Evolutionary conservation across 1,140 invertebrate species (phyloP), one percentile per base, ranked within the genome.

Genomic region (Drosophila truncata): DNA sequence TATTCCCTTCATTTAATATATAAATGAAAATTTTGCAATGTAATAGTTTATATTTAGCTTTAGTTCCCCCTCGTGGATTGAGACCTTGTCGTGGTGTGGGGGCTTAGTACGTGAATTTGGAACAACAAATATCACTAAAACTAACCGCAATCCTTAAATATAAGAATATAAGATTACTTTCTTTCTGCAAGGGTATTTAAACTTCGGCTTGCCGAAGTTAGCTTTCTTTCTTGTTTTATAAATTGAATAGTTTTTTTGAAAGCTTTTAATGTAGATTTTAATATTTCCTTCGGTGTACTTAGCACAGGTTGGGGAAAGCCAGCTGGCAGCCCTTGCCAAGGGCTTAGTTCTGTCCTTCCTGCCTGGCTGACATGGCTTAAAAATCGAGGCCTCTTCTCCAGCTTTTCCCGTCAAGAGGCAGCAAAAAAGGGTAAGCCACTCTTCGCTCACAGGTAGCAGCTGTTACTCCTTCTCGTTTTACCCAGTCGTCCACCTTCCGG

Each of bases 301-400:
- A 18, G 39, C 10, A 18, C 6, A 14, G n/a, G 50, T 39, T 23
- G 49, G 42, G 39, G 9, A 42, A 66, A 46, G 49, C 18, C 63
- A 67, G 41, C 14, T 67, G 66, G 47, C 29, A 47, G 33, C 31
- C 16, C 37, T 14, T 41, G 31, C 55, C 39, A 35, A 69, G 72
- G 57, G 74, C 73, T 77, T 78, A 77, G 62, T 77, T 50, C 62
- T 77, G 74, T 77, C 74, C 72, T 66, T 75, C 73, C 60, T 58
- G 72, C 49, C 81, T 77, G 81, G 66, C 84, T 87, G 83, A 86
- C 84, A 80, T 76, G 83, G 83, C 82, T 86, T 86, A 86, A 82
- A 82, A 86, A 82, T 86, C 76, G 67, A 82, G 83, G 75, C 62
- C 78, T 75, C 57, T 62, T 33, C 76, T 35, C 14, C 37, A 55